Conservation (phyloP, 2,797 vertebrate genomes). For the Acanthornis magna region DNA sequence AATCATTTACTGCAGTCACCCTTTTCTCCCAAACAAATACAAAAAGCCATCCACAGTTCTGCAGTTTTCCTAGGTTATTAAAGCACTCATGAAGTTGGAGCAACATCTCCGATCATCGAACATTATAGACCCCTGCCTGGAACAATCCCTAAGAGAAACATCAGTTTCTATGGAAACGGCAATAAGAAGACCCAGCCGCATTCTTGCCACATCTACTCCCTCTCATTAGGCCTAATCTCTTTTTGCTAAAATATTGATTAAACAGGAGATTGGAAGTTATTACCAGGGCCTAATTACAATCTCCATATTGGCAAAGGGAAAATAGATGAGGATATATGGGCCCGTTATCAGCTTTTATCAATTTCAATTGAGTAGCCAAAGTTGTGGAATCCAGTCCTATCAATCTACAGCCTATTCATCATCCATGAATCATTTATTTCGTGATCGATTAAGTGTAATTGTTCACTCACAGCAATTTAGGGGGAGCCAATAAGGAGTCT, state of each 20-base stretch:
- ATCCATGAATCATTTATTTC: conserved; percentile 99
- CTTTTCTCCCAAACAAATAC: not conserved
- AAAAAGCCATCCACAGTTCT: not conserved
- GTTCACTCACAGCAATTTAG: conserved; percentile 96
- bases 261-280: conserved; percentile 88
- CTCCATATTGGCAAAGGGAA: conserved; percentile 86
- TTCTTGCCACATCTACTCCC: conserved; percentile 72
- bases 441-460: conserved; percentile 98
- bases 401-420: conserved; percentile 95
- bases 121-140: conserved; percentile 54
- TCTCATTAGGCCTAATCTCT: conserved; percentile 83
- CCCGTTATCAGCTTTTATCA: conserved; percentile 89
- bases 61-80: conserved; percentile 28
- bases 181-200: conserved; percentile 73
- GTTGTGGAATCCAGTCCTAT: conserved; percentile 86
- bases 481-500: conserved; percentile 89
- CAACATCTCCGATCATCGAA: conserved; percentile 63
- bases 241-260: conserved; percentile 93
- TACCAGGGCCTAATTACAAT: conserved; percentile 91
- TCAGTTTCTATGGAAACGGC: conserved; percentile 84
- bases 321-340: conserved; percentile 86
- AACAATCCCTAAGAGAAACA: conserved; percentile 76
- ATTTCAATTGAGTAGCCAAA: conserved; percentile 91
- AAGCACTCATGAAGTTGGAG: conserved; percentile 60
- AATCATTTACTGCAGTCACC: conserved; percentile 4